Evolutionary conservation across 2,888 invertebrate species (phyloP), one percentile per base, ranked within the genome.

Genomic region (Gari tellinella): DNA sequence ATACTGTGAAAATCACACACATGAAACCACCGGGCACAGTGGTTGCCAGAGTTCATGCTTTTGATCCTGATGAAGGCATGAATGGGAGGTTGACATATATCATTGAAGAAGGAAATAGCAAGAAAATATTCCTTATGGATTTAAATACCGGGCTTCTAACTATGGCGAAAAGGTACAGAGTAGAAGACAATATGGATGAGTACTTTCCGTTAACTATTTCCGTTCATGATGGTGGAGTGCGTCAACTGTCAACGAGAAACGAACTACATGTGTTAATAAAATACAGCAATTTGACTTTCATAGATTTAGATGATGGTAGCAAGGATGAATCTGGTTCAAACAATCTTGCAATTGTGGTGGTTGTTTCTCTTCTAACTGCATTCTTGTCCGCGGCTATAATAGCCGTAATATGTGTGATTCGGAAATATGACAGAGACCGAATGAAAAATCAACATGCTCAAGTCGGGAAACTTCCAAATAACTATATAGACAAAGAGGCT

Each of bases 61-160:
- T 63, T 25, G 90, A 90, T 64, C 60, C 58, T 0, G 90, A 90
- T 78, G 73, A 77, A 2, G 79, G 82, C 19, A 74, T 62, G 2
- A 88, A 89, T 87, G 80, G 89, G 46, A 72, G 82, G 46, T 72
- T 89, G 26, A 65, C 73, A 17, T 89, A 83, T 70, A 62, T 65
- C 4, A 82, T 89, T 45, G 74, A 79, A 15, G 70, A 73, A 43
- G 92, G 93, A 14, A 93, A 93, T 72, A 57, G 56, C 7, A 53
- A 78, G 10, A 68, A 82, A 43, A 68, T 85, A 25, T 88, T 88
- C 57, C 62, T 65, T 38, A 41, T 84, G 38, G 67, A 84, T 66
- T 56, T 72, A 10, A 48, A 67, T 38, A 61, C 69, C 17, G 84
- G 84, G 17, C 68, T 80, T 57, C 51, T 84, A 31, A 72, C 72